Evolutionary conservation across 2,797 vertebrate genomes (phyloP).

Genomic region (Rhynchonycteris naso): DNA sequence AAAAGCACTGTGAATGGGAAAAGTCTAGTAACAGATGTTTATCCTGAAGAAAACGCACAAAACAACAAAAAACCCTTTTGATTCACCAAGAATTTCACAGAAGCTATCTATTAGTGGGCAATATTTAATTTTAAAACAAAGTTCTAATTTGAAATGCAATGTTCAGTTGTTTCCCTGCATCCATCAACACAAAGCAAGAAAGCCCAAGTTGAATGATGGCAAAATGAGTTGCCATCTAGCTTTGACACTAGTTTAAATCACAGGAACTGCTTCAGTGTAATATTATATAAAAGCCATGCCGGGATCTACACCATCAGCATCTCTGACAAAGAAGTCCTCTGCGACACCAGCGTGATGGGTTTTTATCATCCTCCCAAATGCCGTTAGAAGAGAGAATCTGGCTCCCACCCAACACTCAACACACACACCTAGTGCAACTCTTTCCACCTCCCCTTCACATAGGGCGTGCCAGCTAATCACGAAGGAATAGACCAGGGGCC

Average conservation of each 20-base stretch:
- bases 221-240: neutral
- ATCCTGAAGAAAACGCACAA: neutral
- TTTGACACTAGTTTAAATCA: neutral
- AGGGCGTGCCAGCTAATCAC: rapidly evolving
- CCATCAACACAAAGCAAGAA: constrained; percentile 13
- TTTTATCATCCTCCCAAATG: neutral
- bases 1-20: neutral
- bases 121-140: constrained; percentile 45
- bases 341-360: constrained; percentile 2
- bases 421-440: neutral
- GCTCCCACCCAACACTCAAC: neutral
- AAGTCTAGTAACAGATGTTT: neutral
- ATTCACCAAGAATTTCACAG: constrained; percentile 29
- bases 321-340: constrained; percentile 48
- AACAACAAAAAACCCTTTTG: neutral
- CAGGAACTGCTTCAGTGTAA: neutral
- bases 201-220: neutral
- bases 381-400: neutral
- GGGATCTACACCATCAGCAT: constrained; percentile 9
- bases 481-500: rapidly evolving
- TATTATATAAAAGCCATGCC: constrained; percentile 50
- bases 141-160: constrained; percentile 32
- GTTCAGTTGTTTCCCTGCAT: neutral
- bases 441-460: neutral
- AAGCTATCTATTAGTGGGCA: neutral